These are phyloP conservation scores for Sylvia borin DNA, from an alignment of 2,797 vertebrate genomes.

Conservation along the genomic window DNA sequence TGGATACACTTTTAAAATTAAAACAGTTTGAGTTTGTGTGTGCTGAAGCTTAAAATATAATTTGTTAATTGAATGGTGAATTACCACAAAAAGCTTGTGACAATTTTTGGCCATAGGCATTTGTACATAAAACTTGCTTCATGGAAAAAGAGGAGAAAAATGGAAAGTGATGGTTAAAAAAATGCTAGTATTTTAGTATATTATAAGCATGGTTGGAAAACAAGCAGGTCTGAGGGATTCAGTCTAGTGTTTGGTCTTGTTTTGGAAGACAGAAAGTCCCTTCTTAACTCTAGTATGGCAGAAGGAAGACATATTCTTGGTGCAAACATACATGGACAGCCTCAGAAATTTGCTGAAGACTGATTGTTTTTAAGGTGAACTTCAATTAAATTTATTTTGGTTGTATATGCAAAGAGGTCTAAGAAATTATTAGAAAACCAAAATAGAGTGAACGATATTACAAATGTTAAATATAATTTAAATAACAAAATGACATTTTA, in stretches of 20 bases:
- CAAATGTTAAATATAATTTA: background rate
- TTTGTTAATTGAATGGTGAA: background rate
- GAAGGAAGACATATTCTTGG: background rate
- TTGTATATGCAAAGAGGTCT: background rate
- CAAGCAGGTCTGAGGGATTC: background rate
- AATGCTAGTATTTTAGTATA: background rate
- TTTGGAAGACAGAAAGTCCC: background rate
- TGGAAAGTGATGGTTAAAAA: background rate
- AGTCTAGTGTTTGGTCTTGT: background rate
- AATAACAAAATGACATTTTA: background rate
- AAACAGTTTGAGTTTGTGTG: background rate
- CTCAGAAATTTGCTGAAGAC: conserved; percentile 23
- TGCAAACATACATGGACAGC: background rate
- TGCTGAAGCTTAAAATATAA: conserved; percentile 1
- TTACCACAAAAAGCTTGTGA: conserved; percentile 27
- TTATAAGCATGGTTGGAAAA: background rate
- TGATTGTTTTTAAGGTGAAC: background rate
- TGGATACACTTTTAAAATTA: background rate
- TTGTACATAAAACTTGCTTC: background rate
- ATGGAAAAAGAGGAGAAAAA: background rate
- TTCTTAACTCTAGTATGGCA: background rate
- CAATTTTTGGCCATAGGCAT: conserved; percentile 1
- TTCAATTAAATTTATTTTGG: conserved; percentile 1
- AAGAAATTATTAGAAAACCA: background rate
- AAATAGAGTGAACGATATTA: background rate